A percentile compares a stretch with the other conserved stretches of the same genome.
Conservation (phyloP, 2,113 vertebrate species). For the Callopanchax toddi region DNA sequence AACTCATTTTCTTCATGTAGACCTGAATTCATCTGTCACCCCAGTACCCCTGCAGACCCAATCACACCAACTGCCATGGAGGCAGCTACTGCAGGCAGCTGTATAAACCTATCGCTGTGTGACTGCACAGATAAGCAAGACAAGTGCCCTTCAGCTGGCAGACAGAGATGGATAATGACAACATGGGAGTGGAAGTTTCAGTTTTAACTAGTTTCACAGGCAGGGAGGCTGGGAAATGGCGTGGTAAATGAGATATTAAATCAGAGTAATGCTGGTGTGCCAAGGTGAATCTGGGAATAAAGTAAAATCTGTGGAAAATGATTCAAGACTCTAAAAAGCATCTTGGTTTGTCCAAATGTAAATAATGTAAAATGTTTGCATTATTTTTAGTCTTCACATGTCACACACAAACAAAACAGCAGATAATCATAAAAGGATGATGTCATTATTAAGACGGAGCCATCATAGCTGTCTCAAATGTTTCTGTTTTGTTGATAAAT, state of each 20-base stretch:
- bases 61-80: constrained; percentile 45
- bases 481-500: neutral
- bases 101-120: constrained; percentile 24
- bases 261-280: neutral
- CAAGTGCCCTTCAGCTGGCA: constrained; percentile 37
- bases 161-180: constrained; percentile 24
- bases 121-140: constrained; percentile 42
- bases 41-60: constrained; percentile 51
- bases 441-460: neutral
- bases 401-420: no score
- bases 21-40: constrained; percentile 49
- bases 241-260: constrained; percentile 15
- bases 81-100: constrained; percentile 35
- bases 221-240: constrained; percentile 9
- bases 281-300: constrained; percentile 7
- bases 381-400: no score
- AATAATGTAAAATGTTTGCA: no score
- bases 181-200: constrained; percentile 18
- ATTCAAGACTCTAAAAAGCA: neutral
- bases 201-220: constrained; percentile 17
- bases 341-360: no score
- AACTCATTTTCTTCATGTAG: constrained; percentile 51
- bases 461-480: no score
- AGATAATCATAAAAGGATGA: no score
- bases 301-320: constrained; percentile 1